Percentiles rank a stretch among this genome's conserved stretches.
Conservation (phyloP, 1,140 invertebrate species). For the Formica exsecta region DNA sequence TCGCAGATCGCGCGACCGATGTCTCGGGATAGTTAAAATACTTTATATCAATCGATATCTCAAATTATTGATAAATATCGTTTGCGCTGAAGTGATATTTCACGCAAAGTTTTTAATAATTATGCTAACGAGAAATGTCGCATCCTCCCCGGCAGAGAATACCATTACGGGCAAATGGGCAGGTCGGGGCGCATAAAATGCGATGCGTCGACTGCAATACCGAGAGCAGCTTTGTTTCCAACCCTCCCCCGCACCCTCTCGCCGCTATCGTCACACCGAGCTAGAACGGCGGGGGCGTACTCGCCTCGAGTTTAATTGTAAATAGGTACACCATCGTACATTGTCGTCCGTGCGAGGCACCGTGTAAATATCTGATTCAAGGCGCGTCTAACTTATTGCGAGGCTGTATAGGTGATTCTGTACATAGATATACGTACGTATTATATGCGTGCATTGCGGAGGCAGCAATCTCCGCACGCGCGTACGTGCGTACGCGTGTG, state of each 20-base stretch:
- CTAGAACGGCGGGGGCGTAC: constrained; percentile 25
- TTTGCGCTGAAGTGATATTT: background rate
- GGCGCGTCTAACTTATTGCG: constrained; percentile 73
- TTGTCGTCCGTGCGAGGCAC: constrained; percentile 57
- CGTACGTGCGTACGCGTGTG: background rate
- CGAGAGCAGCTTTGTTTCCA: constrained; percentile 22
- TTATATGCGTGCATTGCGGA: constrained; percentile 5
- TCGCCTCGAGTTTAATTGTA: constrained; percentile 65
- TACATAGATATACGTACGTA: constrained; percentile 42
- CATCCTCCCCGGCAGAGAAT: background rate
- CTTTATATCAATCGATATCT: background rate
- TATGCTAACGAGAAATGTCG: constrained; percentile 24
- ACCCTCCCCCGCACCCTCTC: too few relatives aligned
- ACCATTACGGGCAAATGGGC: constrained; percentile 44
- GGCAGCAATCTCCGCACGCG: constrained; percentile 50
- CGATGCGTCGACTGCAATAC: constrained; percentile 39
- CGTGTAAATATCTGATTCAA: constrained; percentile 70
- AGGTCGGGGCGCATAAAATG: constrained; percentile 52
- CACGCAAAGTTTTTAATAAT: background rate
- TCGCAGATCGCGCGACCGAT: constrained; percentile 14
- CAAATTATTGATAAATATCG: background rate
- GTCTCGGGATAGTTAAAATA: background rate
- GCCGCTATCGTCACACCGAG: constrained; percentile 23
- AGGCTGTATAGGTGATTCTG: constrained; percentile 68
- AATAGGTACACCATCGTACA: constrained; percentile 53